Base-by-base conservation (phyloP, 2,888 invertebrate genomes). In the Drosophila diplacantha region DNA sequence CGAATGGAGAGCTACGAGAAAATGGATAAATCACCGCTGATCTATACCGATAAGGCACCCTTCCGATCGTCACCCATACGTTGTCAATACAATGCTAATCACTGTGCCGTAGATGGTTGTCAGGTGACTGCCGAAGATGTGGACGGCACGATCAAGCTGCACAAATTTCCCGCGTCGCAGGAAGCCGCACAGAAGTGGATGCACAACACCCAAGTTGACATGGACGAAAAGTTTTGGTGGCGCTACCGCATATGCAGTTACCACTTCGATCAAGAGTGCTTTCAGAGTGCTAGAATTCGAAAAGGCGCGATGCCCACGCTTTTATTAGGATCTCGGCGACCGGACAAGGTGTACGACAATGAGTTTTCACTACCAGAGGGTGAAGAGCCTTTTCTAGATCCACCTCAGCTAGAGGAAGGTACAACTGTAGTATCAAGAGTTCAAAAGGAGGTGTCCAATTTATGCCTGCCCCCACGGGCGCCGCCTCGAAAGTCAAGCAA, bases 291-390 rank as follows among this genome's bases (percentile, higher is more conserved):
- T 1, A 71, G 77, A 5, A 61, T 85, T 5, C 61, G 75, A 6
- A 57, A 68, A 2, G 85, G 85, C 20, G 72, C 86, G 0, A 67
- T 85, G 69, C 85, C 85, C 5, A 85, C 85, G 0, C 46, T 84
- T 12, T 71, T 76, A 32, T 52, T 85, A 35, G 71, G 76, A 0
- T 58, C 69, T 3, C 49, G 57, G 1, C 46, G 65, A 14, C 80
- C 82, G 0, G 52, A 44, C 3, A 26, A 57, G 5, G 61, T 81
- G 29, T 82, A 67, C 32, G 59, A 71, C 9, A 80, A 80, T 41
- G 84, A 80, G 16, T 83, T 83, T 14, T 24, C 53, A 0, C 14
- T 22, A 16, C 46, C 20, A 24, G 65, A 57, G 22, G 14, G 32
- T 14, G 60, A 66, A 6, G 61, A 58, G 5, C 2, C 26, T 4